These are phyloP conservation scores for Chaenocephalus aceratus DNA, from an alignment of 2,113 vertebrate species.

Conservation along the genomic window DNA sequence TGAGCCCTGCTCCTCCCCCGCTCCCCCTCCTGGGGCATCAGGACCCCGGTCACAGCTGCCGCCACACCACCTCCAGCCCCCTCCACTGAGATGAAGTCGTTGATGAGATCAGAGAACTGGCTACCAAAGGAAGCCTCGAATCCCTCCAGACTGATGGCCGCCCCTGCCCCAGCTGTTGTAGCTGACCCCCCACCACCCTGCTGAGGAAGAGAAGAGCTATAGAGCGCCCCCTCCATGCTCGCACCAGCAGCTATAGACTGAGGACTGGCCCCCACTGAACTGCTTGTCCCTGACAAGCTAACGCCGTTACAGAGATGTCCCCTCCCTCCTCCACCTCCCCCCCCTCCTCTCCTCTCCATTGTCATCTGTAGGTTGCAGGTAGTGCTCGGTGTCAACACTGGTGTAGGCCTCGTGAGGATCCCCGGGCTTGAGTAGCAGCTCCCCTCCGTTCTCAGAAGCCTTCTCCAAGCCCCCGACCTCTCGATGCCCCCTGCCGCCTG, in stretches of 20 bases:
- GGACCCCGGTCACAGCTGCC: slow-evolving; percentile 73
- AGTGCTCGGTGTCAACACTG: slow-evolving; percentile 88
- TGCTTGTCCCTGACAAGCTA: slow-evolving; percentile 63
- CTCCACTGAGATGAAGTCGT: slow-evolving; percentile 98
- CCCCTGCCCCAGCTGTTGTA: slow-evolving; percentile 80
- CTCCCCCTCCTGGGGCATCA: slow-evolving; percentile 78
- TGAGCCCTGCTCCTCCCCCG: slow-evolving; percentile 85
- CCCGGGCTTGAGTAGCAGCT: slow-evolving; percentile 90
- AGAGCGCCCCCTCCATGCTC: slow-evolving; percentile 92
- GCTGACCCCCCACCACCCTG: slow-evolving; percentile 83
- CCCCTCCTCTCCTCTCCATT: slow-evolving; percentile 60
- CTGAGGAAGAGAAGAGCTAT: slow-evolving; percentile 88
- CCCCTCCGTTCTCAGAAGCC: slow-evolving; percentile 82
- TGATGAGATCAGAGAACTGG: slow-evolving; percentile 99
- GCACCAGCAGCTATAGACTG: slow-evolving; percentile 77
- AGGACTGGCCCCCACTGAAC: slow-evolving; percentile 74
- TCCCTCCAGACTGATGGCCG: slow-evolving; percentile 93
- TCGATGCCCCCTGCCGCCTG: slow-evolving; percentile 78
- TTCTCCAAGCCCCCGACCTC: slow-evolving; percentile 74
- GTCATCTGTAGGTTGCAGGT: slow-evolving; percentile 86
- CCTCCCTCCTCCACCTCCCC: slow-evolving; percentile 32
- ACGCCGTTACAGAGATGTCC: slow-evolving; percentile 84
- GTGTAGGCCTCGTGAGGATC: slow-evolving; percentile 88
- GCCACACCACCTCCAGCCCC: slow-evolving; percentile 86
- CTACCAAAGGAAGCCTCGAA: slow-evolving; percentile 98